Evolutionary conservation across 1,140 invertebrate genomes (phyloP).

Genomic region (Dreissena polymorpha): DNA sequence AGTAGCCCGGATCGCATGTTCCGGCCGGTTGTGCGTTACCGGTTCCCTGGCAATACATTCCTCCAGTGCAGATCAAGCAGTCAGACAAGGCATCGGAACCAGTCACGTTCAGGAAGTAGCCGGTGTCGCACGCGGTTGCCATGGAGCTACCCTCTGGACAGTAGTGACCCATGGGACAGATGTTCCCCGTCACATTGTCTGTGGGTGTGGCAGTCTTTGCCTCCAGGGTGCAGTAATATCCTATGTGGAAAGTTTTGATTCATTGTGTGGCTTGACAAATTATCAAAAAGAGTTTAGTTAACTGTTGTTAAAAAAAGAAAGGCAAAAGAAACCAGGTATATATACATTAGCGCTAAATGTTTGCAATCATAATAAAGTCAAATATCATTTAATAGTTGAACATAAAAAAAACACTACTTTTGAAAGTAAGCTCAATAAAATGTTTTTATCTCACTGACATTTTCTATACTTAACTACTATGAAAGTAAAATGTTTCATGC

Average conservation of each 20-base stretch:
- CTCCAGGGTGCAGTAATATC: constrained; percentile 72
- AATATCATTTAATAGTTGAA: too few relatives aligned
- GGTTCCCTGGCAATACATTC: constrained; percentile 70
- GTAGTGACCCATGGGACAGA: constrained; percentile 73
- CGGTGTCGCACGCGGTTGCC: constrained; percentile 60
- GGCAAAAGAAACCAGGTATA: too few relatives aligned
- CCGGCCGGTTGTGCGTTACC: constrained; percentile 66
- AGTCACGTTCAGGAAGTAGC: constrained; percentile 70
- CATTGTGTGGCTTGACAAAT: too few relatives aligned
- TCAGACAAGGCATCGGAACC: constrained; percentile 65
- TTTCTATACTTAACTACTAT: not conserved
- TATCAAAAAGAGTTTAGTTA: too few relatives aligned
- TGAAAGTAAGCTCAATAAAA: too few relatives aligned
- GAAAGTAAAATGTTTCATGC: too few relatives aligned
- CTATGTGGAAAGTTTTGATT: constrained; percentile 36
- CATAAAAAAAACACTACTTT: too few relatives aligned
- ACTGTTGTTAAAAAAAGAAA: too few relatives aligned
- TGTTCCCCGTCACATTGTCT: constrained; percentile 66
- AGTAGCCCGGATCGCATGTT: constrained; percentile 73
- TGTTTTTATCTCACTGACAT: too few relatives aligned
- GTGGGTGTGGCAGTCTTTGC: constrained; percentile 65
- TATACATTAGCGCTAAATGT: too few relatives aligned
- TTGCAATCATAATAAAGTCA: too few relatives aligned
- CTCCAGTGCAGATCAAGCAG: constrained; percentile 72
- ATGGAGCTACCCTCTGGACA: constrained; percentile 63